A percentile compares a stretch with the other conserved stretches of the same genome.
phyloP scores from a whole-genome alignment of 2,797 vertebrate species.

The Siniperca obscura region DNA sequence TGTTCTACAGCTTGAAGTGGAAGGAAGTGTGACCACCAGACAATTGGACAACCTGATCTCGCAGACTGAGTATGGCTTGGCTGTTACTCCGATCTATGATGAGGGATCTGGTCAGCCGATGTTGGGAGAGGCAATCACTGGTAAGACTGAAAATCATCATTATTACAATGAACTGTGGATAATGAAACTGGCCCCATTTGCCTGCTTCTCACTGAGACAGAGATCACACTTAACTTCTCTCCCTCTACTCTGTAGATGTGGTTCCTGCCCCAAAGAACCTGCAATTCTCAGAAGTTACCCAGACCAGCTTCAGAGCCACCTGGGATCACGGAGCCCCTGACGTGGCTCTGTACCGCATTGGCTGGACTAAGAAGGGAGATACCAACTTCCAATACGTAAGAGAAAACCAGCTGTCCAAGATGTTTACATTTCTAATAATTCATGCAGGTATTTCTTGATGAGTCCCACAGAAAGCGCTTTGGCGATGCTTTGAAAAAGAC shows the following conservation, averaged over 20 bases:
- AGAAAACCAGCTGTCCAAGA: conserved; percentile 46
- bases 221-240: not conserved
- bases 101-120: conserved; percentile 87
- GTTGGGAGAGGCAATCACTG: conserved; percentile 88
- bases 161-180: not conserved
- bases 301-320: conserved; percentile 91
- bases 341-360: conserved; percentile 94
- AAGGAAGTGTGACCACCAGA: conserved; percentile 85
- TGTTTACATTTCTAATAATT: conserved; percentile 47
- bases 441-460: conserved; percentile 35
- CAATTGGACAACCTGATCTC: conserved; percentile 90
- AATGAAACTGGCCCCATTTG: not conserved
- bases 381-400: conserved; percentile 81
- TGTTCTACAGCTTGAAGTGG: conserved; percentile 89
- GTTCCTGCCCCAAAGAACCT: conserved; percentile 95
- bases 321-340: conserved; percentile 97
- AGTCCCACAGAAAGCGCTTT: conserved; percentile 31
- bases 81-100: conserved; percentile 91
- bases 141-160: conserved; percentile 77
- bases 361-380: conserved; percentile 89
- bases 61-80: conserved; percentile 90
- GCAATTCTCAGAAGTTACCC: conserved; percentile 89
- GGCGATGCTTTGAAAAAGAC: conserved; percentile 29
- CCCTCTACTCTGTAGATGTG: conserved; percentile 80
- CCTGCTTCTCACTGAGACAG: not conserved